These are phyloP conservation scores for Chondrilla cf. caribensis DNA, from an alignment of 37 sponge, comb jelly and placozoan genomes.

Conservation along the genomic window DNA sequence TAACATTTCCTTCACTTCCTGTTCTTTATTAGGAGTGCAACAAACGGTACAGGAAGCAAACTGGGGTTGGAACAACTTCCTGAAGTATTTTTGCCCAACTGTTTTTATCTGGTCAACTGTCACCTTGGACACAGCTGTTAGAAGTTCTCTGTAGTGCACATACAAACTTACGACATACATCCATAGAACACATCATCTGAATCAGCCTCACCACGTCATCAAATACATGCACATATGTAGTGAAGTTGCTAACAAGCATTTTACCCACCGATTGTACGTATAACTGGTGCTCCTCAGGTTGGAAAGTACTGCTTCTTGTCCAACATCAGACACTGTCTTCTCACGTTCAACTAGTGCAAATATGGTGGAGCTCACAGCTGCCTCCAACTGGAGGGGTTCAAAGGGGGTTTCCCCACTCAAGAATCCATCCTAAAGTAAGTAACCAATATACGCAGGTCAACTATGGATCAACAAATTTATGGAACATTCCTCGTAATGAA, in stretches of 20 bases:
- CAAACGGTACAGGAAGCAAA: constrained; percentile 61
- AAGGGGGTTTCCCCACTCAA: constrained; percentile 42
- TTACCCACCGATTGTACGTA: constrained; percentile 48
- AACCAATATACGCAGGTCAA: background rate
- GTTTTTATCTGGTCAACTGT: constrained; percentile 61
- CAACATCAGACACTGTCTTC: constrained; percentile 49
- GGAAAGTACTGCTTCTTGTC: constrained; percentile 38
- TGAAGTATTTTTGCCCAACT: constrained; percentile 73
- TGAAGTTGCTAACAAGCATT: no score
- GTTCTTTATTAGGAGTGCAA: constrained; percentile 77
- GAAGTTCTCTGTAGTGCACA: constrained; percentile 42
- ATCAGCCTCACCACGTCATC: no score
- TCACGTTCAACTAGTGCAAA: constrained; percentile 56
- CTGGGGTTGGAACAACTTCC: constrained; percentile 53
- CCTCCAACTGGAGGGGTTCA: constrained; percentile 62
- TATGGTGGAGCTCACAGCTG: constrained; percentile 71
- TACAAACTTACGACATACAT: background rate
- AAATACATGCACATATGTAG: no score
- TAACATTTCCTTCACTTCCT: constrained; percentile 60
- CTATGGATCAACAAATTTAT: constrained; percentile 1
- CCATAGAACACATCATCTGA: no score
- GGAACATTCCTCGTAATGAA: background rate
- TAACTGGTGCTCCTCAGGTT: constrained; percentile 14
- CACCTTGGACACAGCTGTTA: constrained; percentile 61
- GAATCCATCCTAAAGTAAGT: constrained; percentile 40